These are phyloP conservation scores for Bufotes viridis DNA, from an alignment of 2,797 vertebrate genomes.

Conservation along the genomic window DNA sequence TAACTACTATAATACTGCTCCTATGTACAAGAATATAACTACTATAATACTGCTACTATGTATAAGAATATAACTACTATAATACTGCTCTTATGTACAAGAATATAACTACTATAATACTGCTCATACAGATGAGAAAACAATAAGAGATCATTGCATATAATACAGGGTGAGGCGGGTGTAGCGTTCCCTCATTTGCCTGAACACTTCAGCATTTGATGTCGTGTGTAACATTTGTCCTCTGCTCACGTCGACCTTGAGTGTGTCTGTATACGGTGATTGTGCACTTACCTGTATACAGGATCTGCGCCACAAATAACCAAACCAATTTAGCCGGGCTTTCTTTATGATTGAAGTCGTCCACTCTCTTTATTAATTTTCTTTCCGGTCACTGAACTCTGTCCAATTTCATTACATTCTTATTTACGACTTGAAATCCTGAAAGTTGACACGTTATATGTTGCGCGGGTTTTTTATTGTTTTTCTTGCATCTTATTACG, in stretches of 20 bases:
- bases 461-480: not conserved
- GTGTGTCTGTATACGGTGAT: slow-evolving; percentile 6
- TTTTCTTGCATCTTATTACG: not conserved
- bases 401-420: slow-evolving; percentile 30
- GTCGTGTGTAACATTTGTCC: not conserved
- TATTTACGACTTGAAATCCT: slow-evolving; percentile 22
- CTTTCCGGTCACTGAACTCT: slow-evolving; percentile 45
- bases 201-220: not conserved
- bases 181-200: not conserved
- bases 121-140: not conserved
- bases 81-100: not conserved
- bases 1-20: slow-evolving; percentile 11
- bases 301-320: slow-evolving; percentile 22
- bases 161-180: not conserved
- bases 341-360: slow-evolving; percentile 33
- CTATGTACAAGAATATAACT: not conserved
- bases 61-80: slow-evolving; percentile 2
- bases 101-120: slow-evolving; percentile 7
- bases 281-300: not conserved
- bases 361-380: slow-evolving; percentile 36
- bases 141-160: not conserved
- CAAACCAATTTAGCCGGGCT: slow-evolving; percentile 15
- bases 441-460: not conserved
- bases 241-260: not conserved
- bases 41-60: not conserved